Base-by-base conservation (phyloP, 2,797 vertebrate genomes). In the Bovichtus diacanthus region DNA sequence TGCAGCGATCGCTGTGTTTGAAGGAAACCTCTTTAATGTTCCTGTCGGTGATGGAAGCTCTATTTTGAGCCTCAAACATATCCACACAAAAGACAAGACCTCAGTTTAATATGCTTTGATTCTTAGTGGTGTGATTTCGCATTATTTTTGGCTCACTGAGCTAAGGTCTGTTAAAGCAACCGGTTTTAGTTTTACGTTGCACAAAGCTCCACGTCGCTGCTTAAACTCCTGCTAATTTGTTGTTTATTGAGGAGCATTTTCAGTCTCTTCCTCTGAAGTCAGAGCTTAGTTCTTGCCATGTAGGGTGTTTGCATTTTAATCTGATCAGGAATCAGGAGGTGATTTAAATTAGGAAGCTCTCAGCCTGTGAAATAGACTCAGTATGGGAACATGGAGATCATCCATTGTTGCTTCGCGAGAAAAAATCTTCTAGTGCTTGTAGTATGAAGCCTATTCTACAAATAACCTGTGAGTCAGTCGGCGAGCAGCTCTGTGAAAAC, bases 391-490 rank as follows among this genome's bases (percentile, higher is more conserved):
- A 72, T 1, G 4, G 55, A 60, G 59, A 56, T 78, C 54, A 64
- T 72, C 70, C 39, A 29, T 50, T 84, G 76, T 79, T 55, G 56
- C 56, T 81, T 51, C 38, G 38, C n/a, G 53, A 41, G 59, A 53
- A 84, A 69, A 64, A n/a, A 41, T 61, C 60, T 72, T 75, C 39
- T 55, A 6, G 58, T 76, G 19, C 46, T 78, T 58, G 39, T 68
- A 50, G 71, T 71, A 72, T 71, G 46, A 83, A 85, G 71, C 55
- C 68, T 44, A 25, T 76, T 85, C 84, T 75, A 58, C 78, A 85
- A 84, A 85, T 88, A 84, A 76, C 61, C 59, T 0, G 13, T 81
- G 83, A 89, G 77, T 87, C 80, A 87, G 74, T 71, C 43, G 62
- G 68, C 11, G 29, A 76, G 81, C 77, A 41, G 74, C 63, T 82